phyloP scores from a whole-genome alignment of 1,140 invertebrate species.

The Drosophila tropicalis region DNA sequence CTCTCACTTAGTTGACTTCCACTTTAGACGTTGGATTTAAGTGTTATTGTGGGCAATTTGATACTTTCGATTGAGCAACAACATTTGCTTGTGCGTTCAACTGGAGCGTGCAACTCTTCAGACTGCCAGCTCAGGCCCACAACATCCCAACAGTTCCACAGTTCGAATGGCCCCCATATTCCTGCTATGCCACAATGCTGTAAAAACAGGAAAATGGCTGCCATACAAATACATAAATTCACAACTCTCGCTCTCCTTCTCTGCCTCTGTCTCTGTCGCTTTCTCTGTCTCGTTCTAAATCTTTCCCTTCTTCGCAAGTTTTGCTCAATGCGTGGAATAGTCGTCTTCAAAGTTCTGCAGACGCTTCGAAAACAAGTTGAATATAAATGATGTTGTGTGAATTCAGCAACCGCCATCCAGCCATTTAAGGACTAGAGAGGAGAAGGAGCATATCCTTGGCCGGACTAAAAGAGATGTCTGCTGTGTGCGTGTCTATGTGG shows the following conservation, averaged over 20 bases:
- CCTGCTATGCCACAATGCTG: slow-evolving; percentile 44
- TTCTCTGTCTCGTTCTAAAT: slow-evolving; percentile 14
- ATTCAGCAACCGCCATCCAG: slow-evolving; percentile 46
- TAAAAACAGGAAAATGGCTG: slow-evolving; percentile 73
- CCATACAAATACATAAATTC: slow-evolving; percentile 45
- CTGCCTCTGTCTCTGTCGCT: slow-evolving; percentile 11
- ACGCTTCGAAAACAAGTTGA: slow-evolving; percentile 77
- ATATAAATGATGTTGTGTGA: slow-evolving; percentile 81
- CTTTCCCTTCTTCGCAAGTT: slow-evolving; percentile 15
- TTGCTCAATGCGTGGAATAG: slow-evolving; percentile 23
- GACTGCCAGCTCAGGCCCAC: slow-evolving; percentile 26
- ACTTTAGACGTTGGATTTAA: slow-evolving; percentile 74
- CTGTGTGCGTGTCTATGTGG: slow-evolving; percentile 19
- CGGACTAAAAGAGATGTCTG: slow-evolving; percentile 60
- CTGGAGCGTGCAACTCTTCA: slow-evolving; percentile 64
- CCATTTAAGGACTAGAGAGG: slow-evolving; percentile 16
- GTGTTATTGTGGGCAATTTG: slow-evolving; percentile 83
- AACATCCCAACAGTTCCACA: slow-evolving; percentile 9
- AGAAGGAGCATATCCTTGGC: slow-evolving; percentile 23
- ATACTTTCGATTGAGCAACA: slow-evolving; percentile 83
- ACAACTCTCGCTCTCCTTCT: slow-evolving; percentile 15
- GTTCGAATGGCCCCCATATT: background rate
- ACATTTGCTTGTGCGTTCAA: slow-evolving; percentile 81
- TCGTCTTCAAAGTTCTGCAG: slow-evolving; percentile 53
- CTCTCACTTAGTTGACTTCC: slow-evolving; percentile 56